phyloP scores from a whole-genome alignment of 2,797 vertebrate species.

The Melanotaenia nigrans region DNA sequence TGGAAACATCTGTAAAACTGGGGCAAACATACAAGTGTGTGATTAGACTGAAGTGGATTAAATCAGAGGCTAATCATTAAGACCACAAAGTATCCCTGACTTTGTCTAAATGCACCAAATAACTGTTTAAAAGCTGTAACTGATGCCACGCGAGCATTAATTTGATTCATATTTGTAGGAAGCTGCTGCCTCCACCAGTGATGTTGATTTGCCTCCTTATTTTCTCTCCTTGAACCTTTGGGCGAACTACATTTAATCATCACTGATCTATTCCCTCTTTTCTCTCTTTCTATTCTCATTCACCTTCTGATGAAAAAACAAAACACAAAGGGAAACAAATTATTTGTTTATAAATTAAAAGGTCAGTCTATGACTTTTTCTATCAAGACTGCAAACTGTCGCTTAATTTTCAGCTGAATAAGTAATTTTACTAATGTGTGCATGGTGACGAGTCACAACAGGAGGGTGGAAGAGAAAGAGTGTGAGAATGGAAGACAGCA shows the following conservation, averaged over 20 bases:
- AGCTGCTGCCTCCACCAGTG: background rate
- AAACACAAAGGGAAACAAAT: background rate
- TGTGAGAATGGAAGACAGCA: background rate
- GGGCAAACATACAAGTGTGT: conserved; percentile 35
- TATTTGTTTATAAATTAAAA: conserved; percentile 25
- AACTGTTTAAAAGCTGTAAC: background rate
- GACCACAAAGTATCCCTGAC: background rate
- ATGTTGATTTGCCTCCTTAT: background rate
- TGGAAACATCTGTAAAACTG: conserved; percentile 87
- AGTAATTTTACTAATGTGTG: conserved; percentile 1
- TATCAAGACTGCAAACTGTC: background rate
- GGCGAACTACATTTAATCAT: conserved; percentile 15
- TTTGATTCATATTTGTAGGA: background rate
- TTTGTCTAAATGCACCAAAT: background rate
- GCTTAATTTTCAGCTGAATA: conserved; percentile 13
- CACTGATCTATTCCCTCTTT: background rate
- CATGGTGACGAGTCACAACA: background rate
- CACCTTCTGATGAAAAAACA: conserved; percentile 24
- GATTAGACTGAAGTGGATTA: conserved; percentile 20
- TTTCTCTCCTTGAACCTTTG: conserved; percentile 4
- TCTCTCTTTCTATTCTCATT: background rate
- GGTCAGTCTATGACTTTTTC: conserved; percentile 22
- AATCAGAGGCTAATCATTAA: background rate
- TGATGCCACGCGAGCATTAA: background rate
- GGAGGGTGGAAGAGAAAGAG: background rate